Conservation (phyloP, 2,113 vertebrate species). For the Emydocephalus ijimae region DNA sequence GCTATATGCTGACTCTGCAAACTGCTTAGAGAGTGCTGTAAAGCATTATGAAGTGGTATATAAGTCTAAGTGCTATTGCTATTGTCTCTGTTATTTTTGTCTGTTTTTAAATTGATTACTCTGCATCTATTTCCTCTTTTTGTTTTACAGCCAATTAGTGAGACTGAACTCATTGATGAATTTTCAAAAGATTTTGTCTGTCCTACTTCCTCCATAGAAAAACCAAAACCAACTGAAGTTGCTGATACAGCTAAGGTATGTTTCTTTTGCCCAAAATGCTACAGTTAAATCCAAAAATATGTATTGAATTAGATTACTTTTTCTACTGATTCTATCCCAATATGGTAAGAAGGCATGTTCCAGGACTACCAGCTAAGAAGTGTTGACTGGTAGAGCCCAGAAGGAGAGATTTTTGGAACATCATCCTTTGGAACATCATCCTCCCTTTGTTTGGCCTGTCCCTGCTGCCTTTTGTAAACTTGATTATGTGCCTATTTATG, state of each 20-base stretch:
- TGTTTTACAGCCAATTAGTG: slow-evolving; percentile 60
- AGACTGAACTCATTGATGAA: slow-evolving; percentile 67
- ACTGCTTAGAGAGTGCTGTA: background rate
- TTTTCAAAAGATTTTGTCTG: slow-evolving; percentile 68
- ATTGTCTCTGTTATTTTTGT: background rate
- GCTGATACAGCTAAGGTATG: slow-evolving; percentile 56
- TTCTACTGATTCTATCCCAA: background rate
- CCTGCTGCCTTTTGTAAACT: background rate
- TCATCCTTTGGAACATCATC: background rate
- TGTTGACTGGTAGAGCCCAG: background rate
- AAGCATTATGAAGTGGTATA: background rate
- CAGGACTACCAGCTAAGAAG: background rate
- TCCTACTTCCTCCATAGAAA: slow-evolving; percentile 26
- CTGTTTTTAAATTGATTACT: background rate
- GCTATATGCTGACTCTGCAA: too few relatives aligned
- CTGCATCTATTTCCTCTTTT: background rate
- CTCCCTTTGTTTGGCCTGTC: background rate
- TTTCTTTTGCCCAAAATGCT: slow-evolving; percentile 7
- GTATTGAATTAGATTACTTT: background rate
- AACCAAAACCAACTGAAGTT: slow-evolving; percentile 46
- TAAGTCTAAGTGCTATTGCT: background rate
- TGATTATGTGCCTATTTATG: background rate
- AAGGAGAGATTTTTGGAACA: background rate
- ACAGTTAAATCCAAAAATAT: background rate
- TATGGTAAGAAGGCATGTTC: background rate